These are phyloP conservation scores for Acrossocheilus wenchowensis DNA, from an alignment of 2,797 vertebrate genomes.

Conservation along the genomic window DNA sequence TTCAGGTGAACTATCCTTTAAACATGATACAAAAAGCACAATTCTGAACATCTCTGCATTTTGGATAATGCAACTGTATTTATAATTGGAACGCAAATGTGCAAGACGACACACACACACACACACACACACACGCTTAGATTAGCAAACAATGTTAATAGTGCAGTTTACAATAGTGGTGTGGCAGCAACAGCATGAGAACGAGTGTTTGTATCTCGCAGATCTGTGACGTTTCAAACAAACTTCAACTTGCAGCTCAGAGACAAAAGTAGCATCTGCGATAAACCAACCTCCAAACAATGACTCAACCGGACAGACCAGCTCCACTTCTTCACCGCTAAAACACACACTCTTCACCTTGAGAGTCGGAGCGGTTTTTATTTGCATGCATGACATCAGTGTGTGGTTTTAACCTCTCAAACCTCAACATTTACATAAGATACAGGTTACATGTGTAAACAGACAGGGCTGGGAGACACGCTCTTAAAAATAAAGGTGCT, in stretches of 20 bases:
- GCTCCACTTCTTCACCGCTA: not conserved
- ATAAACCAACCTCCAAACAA: not conserved
- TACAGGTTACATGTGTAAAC: not conserved
- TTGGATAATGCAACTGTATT: not conserved
- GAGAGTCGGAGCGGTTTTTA: not conserved
- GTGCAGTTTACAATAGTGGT: not conserved
- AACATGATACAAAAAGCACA: not conserved
- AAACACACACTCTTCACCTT: not conserved
- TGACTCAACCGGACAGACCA: slow-evolving; percentile 22
- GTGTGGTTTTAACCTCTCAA: not conserved
- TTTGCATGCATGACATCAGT: slow-evolving; percentile 11
- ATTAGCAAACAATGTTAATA: not conserved
- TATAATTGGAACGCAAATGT: not conserved
- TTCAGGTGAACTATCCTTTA: not conserved
- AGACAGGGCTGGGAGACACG: not conserved
- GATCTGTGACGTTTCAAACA: not conserved
- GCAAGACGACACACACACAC: not conserved
- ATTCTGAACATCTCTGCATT: not conserved
- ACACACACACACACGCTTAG: not conserved
- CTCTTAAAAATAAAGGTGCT: too few species aligned
- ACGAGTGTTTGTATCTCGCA: not conserved
- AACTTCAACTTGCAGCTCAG: not conserved
- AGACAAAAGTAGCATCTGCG: not conserved
- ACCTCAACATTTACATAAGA: slow-evolving; percentile 9
- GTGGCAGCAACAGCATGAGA: not conserved